Conservation (phyloP, 1,140 invertebrate species). For the Ostrea denselamellosa region DNA sequence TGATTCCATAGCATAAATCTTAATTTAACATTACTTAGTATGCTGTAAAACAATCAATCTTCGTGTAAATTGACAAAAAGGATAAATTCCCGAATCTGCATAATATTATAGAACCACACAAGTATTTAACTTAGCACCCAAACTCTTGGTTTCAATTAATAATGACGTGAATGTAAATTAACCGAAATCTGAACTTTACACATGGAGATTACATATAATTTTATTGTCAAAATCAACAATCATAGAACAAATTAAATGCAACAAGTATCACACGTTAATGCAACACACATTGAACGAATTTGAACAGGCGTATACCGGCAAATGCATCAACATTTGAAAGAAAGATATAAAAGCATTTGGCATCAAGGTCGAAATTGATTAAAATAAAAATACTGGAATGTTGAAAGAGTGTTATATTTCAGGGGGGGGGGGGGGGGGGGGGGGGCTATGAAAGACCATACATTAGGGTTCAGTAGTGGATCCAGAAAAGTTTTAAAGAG, state of each 20-base stretch:
- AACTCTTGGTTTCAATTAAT: too few species aligned
- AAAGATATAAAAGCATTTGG: not conserved
- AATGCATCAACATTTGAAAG: not conserved
- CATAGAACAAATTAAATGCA: not conserved
- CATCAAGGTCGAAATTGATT: not conserved
- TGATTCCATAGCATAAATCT: too few species aligned
- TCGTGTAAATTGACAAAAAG: too few species aligned
- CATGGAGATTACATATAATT: not conserved
- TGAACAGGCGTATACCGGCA: too few species aligned
- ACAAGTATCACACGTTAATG: not conserved
- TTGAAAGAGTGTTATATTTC: not conserved
- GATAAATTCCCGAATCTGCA: too few species aligned
- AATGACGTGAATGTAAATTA: too few species aligned
- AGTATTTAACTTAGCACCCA: too few species aligned
- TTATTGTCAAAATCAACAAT: slow-evolving; percentile 28
- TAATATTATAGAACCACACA: too few species aligned
- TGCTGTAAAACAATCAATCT: too few species aligned
- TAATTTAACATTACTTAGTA: too few species aligned
- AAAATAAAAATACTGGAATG: not conserved
- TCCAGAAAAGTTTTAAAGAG: too few species aligned
- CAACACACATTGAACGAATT: not conserved
- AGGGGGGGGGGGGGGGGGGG: not conserved
- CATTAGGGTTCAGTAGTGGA: too few species aligned
- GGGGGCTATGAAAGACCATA: not conserved
- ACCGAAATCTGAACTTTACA: not conserved